These are phyloP conservation scores for Serripes groenlandicus DNA, from an alignment of 2,888 invertebrate genomes.

Conservation along the genomic window DNA sequence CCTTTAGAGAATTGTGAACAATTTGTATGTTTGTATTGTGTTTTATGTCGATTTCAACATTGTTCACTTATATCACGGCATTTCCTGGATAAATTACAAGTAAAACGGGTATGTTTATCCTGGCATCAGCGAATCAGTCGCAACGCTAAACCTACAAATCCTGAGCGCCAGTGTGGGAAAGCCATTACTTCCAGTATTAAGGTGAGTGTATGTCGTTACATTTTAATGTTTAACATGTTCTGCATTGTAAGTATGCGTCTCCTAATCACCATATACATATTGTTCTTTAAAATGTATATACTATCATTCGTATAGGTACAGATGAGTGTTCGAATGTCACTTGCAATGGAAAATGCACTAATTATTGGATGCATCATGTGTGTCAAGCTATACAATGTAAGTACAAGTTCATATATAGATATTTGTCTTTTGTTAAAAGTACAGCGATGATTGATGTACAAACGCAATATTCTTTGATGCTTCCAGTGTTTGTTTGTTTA, in stretches of 20 bases:
- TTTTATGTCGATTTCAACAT: too few relatives aligned
- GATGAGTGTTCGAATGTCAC: constrained; percentile 4
- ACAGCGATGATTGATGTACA: neutral
- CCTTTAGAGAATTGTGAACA: too few relatives aligned
- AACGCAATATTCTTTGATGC: neutral
- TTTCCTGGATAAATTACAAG: too few relatives aligned
- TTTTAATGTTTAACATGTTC: neutral
- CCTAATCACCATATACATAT: neutral
- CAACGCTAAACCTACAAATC: too few relatives aligned
- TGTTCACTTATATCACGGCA: too few relatives aligned
- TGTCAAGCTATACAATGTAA: neutral
- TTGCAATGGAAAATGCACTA: neutral
- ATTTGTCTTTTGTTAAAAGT: neutral
- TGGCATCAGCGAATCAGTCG: too few relatives aligned
- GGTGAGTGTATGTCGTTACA: neutral
- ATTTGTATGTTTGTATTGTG: too few relatives aligned
- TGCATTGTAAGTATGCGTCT: neutral
- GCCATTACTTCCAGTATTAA: neutral
- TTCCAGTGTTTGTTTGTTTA: neutral
- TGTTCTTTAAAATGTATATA: neutral
- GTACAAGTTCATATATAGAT: neutral
- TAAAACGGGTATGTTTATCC: too few relatives aligned
- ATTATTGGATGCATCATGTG: constrained; percentile 7
- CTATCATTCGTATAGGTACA: neutral
- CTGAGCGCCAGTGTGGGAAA: too few relatives aligned